Conservation (phyloP, 2,888 invertebrate species). For the Platypus cylindrus region DNA sequence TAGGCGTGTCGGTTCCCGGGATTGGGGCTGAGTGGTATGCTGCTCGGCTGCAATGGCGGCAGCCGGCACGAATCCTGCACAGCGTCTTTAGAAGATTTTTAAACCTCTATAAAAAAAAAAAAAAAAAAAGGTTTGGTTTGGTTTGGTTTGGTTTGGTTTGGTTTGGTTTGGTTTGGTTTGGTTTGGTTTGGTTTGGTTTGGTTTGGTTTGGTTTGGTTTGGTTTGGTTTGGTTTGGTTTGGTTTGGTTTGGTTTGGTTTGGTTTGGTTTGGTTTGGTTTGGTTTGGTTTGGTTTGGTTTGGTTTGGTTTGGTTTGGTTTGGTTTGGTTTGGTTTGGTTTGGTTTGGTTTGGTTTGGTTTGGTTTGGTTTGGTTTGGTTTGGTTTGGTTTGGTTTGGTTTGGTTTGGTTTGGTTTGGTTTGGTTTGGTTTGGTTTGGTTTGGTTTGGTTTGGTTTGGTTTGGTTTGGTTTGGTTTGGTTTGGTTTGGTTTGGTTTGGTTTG, state of each 20-base stretch:
- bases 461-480: constrained; percentile 4
- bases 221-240: constrained; percentile 4
- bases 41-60: too few relatives aligned
- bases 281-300: constrained; percentile 3
- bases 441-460: constrained; percentile 3
- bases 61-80: too few relatives aligned
- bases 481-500: constrained; percentile 3
- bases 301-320: constrained; percentile 4
- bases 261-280: constrained; percentile 4
- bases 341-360: constrained; percentile 4
- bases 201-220: not conserved
- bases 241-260: constrained; percentile 4
- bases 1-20: too few relatives aligned
- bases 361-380: constrained; percentile 4
- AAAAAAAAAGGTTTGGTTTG: too few relatives aligned
- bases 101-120: not conserved
- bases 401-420: constrained; percentile 3
- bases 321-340: constrained; percentile 4
- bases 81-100: too few relatives aligned
- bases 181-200: not conserved
- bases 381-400: constrained; percentile 3
- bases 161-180: not conserved
- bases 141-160: not conserved
- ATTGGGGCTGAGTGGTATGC: too few relatives aligned
- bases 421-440: constrained; percentile 3